Percentiles rank a stretch among this genome's conserved stretches.
These are phyloP conservation scores for Meleagris gallopavo DNA, from an alignment of 2,113 vertebrate genomes.

Conservation along the genomic window DNA sequence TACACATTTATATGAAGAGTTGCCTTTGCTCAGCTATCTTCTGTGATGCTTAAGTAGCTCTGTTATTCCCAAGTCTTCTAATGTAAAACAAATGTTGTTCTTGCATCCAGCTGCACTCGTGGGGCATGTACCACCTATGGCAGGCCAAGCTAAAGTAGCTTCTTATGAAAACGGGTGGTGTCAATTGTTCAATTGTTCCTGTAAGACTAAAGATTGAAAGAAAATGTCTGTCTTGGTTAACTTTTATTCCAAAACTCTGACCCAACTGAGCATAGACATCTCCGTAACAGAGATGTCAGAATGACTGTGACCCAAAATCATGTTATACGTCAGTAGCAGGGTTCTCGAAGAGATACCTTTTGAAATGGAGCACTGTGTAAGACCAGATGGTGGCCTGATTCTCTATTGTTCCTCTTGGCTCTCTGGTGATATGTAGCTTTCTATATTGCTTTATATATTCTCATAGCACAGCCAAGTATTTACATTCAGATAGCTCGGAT, in stretches of 20 bases:
- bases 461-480: background rate
- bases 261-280: background rate
- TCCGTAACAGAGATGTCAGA: background rate
- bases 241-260: constrained; percentile 9
- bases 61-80: background rate
- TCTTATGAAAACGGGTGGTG: background rate
- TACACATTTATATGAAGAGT: background rate
- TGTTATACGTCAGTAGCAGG: background rate
- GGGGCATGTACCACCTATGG: background rate
- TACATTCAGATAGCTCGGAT: constrained; percentile 45
- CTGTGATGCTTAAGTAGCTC: background rate
- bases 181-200: constrained; percentile 23
- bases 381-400: constrained; percentile 37
- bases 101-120: background rate
- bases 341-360: constrained; percentile 3
- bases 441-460: background rate
- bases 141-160: background rate
- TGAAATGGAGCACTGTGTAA: constrained; percentile 34
- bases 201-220: constrained; percentile 32
- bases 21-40: background rate
- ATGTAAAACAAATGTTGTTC: background rate
- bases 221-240: constrained; percentile 1
- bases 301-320: constrained; percentile 1
- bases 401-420: constrained; percentile 23
- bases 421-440: constrained; percentile 33